Evolutionary conservation across 1,140 invertebrate genomes (phyloP).

Genomic region (Zaprionus kolodkinae): DNA sequence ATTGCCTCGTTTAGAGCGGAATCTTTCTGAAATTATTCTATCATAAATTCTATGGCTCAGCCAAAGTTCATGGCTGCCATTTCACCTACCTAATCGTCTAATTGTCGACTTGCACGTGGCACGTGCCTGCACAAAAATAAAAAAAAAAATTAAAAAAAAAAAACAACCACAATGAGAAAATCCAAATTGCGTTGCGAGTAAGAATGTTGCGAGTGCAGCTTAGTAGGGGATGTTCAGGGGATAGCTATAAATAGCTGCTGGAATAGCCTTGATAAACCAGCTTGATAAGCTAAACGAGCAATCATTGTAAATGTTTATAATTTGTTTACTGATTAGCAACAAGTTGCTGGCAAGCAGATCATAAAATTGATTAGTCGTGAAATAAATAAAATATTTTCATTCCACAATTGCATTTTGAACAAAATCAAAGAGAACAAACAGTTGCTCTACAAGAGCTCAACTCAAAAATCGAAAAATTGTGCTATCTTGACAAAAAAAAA

Average conservation of each 20-base stretch:
- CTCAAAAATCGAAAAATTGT: neutral
- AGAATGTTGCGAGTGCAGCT: conserved; percentile 1
- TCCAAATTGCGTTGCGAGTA: conserved; percentile 4
- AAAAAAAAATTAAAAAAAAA: neutral
- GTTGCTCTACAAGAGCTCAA: no score
- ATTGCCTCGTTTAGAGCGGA: conserved; percentile 27
- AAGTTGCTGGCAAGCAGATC: conserved; percentile 47
- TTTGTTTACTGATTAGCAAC: conserved; percentile 70
- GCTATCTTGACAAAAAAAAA: conserved; percentile 10
- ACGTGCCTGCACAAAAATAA: conserved; percentile 53
- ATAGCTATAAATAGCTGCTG: conserved; percentile 59
- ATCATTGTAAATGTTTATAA: conserved; percentile 80
- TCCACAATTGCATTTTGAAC: conserved; percentile 5
- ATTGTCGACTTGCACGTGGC: conserved; percentile 53
- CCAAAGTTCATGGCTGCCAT: conserved; percentile 16
- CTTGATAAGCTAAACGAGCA: conserved; percentile 60
- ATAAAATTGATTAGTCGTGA: conserved; percentile 47
- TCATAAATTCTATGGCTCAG: conserved; percentile 17
- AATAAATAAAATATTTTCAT: conserved; percentile 36
- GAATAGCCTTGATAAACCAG: conserved; percentile 63
- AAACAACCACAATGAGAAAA: neutral
- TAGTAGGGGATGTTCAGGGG: neutral
- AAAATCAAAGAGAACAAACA: conserved; percentile 7
- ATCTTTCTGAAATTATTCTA: conserved; percentile 4
- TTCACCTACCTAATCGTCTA: neutral